A percentile compares a stretch with the other conserved stretches of the same genome.
Conservation (phyloP, 1,140 invertebrate genomes). For the Coelopa frigida region DNA sequence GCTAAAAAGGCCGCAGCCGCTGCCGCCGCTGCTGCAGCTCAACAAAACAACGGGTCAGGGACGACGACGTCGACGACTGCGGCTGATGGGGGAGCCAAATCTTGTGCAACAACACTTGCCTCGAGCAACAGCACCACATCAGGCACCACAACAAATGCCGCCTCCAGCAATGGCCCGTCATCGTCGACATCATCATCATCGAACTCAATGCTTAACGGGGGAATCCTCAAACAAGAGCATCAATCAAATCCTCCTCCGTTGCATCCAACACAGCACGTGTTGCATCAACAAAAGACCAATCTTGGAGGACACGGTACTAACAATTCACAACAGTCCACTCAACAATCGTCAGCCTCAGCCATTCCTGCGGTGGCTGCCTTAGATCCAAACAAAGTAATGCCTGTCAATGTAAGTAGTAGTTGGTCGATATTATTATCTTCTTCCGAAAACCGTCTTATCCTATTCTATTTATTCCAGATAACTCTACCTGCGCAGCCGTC, state of each 20-base stretch:
- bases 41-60: slow-evolving; percentile 14
- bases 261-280: slow-evolving; percentile 35
- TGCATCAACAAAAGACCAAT: slow-evolving; percentile 8
- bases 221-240: too few species aligned
- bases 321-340: slow-evolving; percentile 4
- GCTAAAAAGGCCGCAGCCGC: slow-evolving; percentile 38
- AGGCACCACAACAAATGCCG: slow-evolving; percentile 21
- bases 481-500: slow-evolving; percentile 56
- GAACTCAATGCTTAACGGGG: too few species aligned
- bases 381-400: slow-evolving; percentile 44
- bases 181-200: too few species aligned
- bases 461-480: slow-evolving; percentile 41
- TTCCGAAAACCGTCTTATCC: slow-evolving; percentile 17
- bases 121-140: slow-evolving; percentile 20
- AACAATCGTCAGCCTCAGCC: slow-evolving; percentile 32
- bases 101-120: slow-evolving; percentile 10
- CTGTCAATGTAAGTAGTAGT: slow-evolving; percentile 33
- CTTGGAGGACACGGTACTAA: neutral
- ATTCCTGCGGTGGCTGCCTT: slow-evolving; percentile 41
- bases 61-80: slow-evolving; percentile 2
- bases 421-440: neutral
- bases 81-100: slow-evolving; percentile 14
- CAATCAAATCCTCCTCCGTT: slow-evolving; percentile 42
- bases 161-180: slow-evolving; percentile 22
- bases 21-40: slow-evolving; percentile 31